Evolutionary conservation across 2,797 vertebrate genomes (phyloP), one percentile per base, ranked within the genome.

Genomic region (Clarias platycephalus): DNA sequence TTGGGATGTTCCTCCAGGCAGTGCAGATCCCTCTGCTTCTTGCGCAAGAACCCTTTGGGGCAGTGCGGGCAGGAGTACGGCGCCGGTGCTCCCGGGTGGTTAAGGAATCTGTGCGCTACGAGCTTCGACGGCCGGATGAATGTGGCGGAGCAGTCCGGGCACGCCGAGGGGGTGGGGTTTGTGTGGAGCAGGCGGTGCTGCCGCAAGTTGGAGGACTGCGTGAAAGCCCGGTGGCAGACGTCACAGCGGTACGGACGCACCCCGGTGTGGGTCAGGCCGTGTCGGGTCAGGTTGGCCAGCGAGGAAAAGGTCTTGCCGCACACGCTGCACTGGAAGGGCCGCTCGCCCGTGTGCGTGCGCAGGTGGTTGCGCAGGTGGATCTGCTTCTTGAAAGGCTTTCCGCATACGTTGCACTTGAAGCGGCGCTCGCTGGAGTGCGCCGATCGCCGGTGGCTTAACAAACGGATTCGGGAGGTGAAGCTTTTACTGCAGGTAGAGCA

Each of bases 261-360:
- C 0, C 97, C 97, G 0, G 96, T 97, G 92, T 98, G 97, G 1
- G 95, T 96, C 78, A 97, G 94, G n/a, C 93, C 95, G 88, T 99
- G 97, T 0, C 97, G 94, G 24, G 94, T 95, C 57, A 98, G 93
- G 85, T 97, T 99, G 85, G 96, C 96, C 0, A 96, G 92, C 0
- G 96, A 96, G 0, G 95, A 95, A 82, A 97, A 98, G 10, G 94
- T 96, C 86, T 97, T 97, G 64, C 96, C 96, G 0, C 97, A 98
- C 5, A 96, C 95, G 0, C 94, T 93, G 84, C 97, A 98, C 88
- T 95, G 95, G 91, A 96, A 98, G 0, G 97, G 97, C 1, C 96
- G 93, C 89, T 98, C 97, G 0, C 97, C 97, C 0, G 97, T 98
- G 80, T 99, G 97, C 0, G 96, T 98, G 22, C 96, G 95, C 72